phyloP scores from a whole-genome alignment of 2,888 invertebrate species.

The Lycophotia porphyrea region DNA sequence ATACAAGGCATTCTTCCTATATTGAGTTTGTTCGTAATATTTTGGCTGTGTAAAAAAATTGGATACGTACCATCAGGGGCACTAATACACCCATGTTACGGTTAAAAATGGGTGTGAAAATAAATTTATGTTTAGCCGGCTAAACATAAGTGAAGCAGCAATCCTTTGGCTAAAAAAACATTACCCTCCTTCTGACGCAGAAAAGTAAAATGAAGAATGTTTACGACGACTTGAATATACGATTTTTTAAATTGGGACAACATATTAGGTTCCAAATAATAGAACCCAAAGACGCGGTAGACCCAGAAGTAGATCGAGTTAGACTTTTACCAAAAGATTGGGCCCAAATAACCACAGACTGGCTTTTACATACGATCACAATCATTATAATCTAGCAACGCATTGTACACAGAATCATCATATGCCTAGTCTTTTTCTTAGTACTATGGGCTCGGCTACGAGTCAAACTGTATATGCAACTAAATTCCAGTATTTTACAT shows the following conservation, averaged over 20 bases:
- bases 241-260: no score
- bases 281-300: no score
- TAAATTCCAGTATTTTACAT: neutral
- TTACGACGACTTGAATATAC: no score
- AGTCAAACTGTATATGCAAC: neutral
- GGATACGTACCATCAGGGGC: neutral
- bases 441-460: neutral
- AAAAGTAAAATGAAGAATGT: neutral
- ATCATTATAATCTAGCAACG: neutral
- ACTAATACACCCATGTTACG: neutral
- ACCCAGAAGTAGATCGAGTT: no score
- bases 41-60: constrained; percentile 48
- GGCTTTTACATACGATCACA: neutral
- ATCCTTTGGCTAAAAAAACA: no score
- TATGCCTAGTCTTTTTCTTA: neutral
- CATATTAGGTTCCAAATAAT: no score
- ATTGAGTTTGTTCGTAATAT: constrained; percentile 56
- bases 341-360: no score
- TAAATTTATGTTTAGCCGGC: neutral
- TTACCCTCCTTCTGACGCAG: no score
- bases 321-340: no score
- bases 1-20: constrained; percentile 36
- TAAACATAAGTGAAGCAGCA: neutral
- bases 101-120: neutral
- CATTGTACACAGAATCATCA: constrained; percentile 1